A percentile compares a stretch with the other conserved stretches of the same genome.
Conservation (phyloP, 2,113 vertebrate species). For the Ptychochromis oligacanthus region DNA sequence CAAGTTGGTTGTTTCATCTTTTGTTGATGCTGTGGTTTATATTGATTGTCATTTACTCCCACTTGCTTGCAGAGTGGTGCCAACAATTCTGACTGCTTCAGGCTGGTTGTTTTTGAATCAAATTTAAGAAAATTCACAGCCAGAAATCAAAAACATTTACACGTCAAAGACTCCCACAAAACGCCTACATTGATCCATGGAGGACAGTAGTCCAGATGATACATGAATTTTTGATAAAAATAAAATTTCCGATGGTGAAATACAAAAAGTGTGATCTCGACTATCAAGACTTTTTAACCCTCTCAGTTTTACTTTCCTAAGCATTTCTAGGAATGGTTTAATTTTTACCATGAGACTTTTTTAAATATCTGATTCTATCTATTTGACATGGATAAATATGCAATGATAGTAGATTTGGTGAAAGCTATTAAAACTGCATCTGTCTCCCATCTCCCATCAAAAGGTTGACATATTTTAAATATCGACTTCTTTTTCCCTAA, state of each 20-base stretch:
- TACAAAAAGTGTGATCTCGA: not conserved
- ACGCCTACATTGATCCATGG: slow-evolving; percentile 28
- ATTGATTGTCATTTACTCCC: slow-evolving; percentile 66
- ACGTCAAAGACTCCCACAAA: slow-evolving; percentile 52
- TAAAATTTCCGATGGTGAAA: slow-evolving; percentile 12
- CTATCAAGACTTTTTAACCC: not conserved
- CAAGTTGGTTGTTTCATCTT: slow-evolving; percentile 26
- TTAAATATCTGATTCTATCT: not conserved
- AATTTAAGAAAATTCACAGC: slow-evolving; percentile 24
- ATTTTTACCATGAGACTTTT: not conserved
- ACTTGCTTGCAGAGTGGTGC: slow-evolving; percentile 43
- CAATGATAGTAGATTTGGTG: not conserved
- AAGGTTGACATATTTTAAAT: not conserved
- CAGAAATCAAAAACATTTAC: slow-evolving; percentile 33
- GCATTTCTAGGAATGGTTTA: not conserved
- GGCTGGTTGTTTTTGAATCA: slow-evolving; percentile 31
- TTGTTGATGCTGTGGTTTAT: slow-evolving; percentile 52
- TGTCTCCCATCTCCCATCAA: not conserved
- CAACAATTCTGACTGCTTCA: slow-evolving; percentile 26
- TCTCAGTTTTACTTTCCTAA: slow-evolving; percentile 2
- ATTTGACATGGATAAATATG: not conserved
- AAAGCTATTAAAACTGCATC: not conserved
- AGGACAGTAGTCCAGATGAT: slow-evolving; percentile 30
- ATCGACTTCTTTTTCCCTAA: not conserved
- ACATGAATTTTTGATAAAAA: slow-evolving; percentile 29